phyloP scores from a whole-genome alignment of 2,797 vertebrate genomes.

The Takifugu ocellatus region DNA sequence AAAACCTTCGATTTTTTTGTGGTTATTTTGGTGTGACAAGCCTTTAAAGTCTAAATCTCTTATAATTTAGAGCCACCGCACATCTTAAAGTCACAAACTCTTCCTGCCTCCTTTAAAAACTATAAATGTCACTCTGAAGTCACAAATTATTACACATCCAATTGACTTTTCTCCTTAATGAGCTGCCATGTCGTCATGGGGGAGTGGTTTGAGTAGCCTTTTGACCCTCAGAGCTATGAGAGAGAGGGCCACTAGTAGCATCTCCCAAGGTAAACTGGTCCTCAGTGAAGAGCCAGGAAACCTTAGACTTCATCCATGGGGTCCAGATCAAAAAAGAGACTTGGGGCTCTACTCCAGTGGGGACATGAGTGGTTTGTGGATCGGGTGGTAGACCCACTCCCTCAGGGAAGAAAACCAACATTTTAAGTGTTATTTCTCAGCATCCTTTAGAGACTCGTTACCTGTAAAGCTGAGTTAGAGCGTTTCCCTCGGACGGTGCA shows the following conservation, averaged over 20 bases:
- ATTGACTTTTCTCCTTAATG: constrained; percentile 8
- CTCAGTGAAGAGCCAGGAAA: no score
- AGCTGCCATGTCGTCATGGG: background rate
- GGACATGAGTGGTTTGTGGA: background rate
- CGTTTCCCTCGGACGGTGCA: constrained; percentile 12
- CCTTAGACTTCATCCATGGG: no score
- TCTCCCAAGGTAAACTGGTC: no score
- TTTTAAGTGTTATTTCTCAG: background rate
- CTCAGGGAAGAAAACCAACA: background rate
- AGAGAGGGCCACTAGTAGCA: no score
- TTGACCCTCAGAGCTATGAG: background rate
- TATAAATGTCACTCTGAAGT: background rate
- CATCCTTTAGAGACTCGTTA: background rate
- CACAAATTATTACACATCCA: constrained; percentile 26
- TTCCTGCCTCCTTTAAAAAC: constrained; percentile 13
- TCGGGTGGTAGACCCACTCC: background rate
- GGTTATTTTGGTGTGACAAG: constrained; percentile 47
- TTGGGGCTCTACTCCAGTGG: no score
- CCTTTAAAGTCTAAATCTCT: constrained; percentile 37
- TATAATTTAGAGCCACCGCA: constrained; percentile 8
- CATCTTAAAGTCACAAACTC: constrained; percentile 9
- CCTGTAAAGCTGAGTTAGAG: constrained; percentile 10
- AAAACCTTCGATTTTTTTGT: constrained; percentile 43
- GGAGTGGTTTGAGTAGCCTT: background rate
- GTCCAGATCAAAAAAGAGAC: no score